Conservation (phyloP, 2,797 vertebrate genomes). For the Coracias cyanogaster region DNA sequence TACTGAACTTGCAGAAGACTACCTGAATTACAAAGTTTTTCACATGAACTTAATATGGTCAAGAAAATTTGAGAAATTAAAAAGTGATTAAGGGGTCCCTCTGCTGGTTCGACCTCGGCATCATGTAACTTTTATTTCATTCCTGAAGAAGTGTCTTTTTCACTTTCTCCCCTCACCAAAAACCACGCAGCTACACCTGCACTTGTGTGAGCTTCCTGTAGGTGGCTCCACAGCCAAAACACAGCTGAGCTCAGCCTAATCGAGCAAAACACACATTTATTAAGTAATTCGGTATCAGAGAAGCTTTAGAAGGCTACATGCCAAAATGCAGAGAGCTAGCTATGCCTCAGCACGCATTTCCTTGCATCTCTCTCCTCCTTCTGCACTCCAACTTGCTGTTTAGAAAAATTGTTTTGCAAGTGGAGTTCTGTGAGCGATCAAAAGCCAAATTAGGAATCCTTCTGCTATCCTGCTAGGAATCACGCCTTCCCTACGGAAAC, state of each 20-base stretch:
- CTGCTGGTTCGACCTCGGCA: neutral
- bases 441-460: conserved; percentile 80
- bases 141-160: neutral
- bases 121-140: conserved; percentile 2
- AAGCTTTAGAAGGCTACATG: neutral
- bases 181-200: conserved; percentile 28
- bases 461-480: conserved; percentile 76
- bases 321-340: neutral
- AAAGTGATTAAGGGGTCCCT: neutral
- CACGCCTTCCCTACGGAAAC: conserved; percentile 61
- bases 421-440: conserved; percentile 76
- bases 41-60: neutral
- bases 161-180: conserved; percentile 28
- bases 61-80: neutral
- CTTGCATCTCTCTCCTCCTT: neutral
- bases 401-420: conserved; percentile 69
- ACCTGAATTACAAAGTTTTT: neutral
- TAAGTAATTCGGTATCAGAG: neutral
- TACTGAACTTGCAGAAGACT: neutral
- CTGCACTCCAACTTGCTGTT: conserved; percentile 39
- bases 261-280: neutral
- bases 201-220: conserved; percentile 63
- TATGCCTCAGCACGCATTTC: neutral
- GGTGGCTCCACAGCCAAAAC: conserved; percentile 77
- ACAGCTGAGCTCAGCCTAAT: neutral